phyloP scores from a whole-genome alignment of 2,113 vertebrate species.

The Callopanchax toddi region DNA sequence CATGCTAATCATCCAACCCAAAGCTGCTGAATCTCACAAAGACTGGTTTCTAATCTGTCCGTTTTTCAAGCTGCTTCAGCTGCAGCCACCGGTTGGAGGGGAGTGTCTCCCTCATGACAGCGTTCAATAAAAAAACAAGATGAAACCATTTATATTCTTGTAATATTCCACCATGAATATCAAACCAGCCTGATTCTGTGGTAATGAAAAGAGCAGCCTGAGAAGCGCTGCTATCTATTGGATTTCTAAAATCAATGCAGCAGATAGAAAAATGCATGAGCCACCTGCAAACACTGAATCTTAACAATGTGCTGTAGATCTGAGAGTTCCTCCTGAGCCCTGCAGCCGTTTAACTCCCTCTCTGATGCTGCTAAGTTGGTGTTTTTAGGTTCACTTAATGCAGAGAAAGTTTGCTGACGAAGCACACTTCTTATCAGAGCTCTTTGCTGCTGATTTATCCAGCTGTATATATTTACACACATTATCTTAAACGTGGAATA shows the following conservation, averaged over 20 bases:
- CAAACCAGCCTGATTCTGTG: constrained; percentile 50
- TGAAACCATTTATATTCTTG: constrained; percentile 74
- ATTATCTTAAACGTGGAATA: constrained; percentile 10
- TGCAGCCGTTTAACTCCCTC: constrained; percentile 26
- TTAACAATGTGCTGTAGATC: background rate
- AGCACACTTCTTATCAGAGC: constrained; percentile 7
- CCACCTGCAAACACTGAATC: constrained; percentile 48
- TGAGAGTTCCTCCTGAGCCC: constrained; percentile 21
- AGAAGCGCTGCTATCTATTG: constrained; percentile 54
- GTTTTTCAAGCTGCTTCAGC: constrained; percentile 46
- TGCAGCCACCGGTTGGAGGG: constrained; percentile 35
- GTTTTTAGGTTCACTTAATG: constrained; percentile 29
- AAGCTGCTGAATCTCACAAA: constrained; percentile 43
- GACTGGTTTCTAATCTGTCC: constrained; percentile 72
- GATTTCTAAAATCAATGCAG: constrained; percentile 70
- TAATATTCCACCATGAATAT: constrained; percentile 73
- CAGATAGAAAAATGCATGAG: constrained; percentile 59
- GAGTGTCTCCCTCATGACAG: constrained; percentile 47
- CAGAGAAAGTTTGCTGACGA: constrained; percentile 32
- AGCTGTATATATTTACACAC: constrained; percentile 28
- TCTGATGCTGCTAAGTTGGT: constrained; percentile 24
- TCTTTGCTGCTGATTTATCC: constrained; percentile 37
- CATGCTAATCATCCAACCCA: constrained; percentile 49
- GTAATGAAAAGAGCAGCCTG: constrained; percentile 62
- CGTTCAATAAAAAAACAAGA: constrained; percentile 68